Conservation (phyloP, 2,113 vertebrate genomes). For the Silurus meridionalis region DNA sequence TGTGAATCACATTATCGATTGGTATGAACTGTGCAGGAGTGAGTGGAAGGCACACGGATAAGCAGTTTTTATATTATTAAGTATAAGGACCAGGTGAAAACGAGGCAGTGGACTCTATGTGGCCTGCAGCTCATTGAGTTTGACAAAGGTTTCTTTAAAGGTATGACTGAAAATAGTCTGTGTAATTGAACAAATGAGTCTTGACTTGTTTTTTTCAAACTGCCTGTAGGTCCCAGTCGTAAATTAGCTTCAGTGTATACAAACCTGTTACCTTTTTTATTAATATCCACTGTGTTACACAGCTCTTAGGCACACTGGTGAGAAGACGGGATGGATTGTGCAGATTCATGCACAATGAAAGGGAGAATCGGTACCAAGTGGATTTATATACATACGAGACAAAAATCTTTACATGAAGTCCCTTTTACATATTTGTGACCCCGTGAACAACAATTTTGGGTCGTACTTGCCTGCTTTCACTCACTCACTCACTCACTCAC, state of each 20-base stretch:
- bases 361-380: background rate
- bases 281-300: background rate
- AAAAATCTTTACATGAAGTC: background rate
- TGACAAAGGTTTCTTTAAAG: background rate
- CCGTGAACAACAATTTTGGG: background rate
- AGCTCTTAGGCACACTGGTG: background rate
- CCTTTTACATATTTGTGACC: background rate
- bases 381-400: background rate
- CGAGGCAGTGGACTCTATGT: background rate
- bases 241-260: background rate
- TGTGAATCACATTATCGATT: background rate
- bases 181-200: background rate
- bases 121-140: background rate
- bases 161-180: background rate
- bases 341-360: background rate
- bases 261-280: background rate
- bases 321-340: background rate
- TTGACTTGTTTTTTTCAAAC: background rate
- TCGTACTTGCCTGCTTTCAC: background rate
- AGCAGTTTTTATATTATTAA: background rate
- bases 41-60: background rate
- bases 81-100: background rate
- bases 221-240: constrained; percentile 1
- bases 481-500: background rate
- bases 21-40: background rate